Conservation (phyloP, 2,888 invertebrate genomes). For the Kuschelorhynchus macadamiae region DNA sequence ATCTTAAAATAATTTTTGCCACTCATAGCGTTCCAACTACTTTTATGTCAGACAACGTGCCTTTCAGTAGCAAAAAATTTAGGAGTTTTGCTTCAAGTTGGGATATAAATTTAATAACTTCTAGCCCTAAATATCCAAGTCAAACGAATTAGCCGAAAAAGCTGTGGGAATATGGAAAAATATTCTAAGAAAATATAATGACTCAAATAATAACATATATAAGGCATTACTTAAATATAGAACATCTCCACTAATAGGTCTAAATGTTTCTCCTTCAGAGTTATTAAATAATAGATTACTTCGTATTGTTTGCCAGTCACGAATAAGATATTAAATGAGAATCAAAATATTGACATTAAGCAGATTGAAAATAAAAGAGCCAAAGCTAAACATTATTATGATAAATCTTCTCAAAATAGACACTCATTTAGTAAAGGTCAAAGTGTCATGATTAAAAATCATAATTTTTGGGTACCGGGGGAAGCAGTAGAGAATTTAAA, state of each 20-base stretch:
- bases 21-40: slow-evolving; percentile 42
- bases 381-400: too few relatives aligned
- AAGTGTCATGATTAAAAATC: too few relatives aligned
- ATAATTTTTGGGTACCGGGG: too few relatives aligned
- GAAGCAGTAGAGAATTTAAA: too few relatives aligned
- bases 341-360: background rate
- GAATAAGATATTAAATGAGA: slow-evolving; percentile 5
- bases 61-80: slow-evolving; percentile 50
- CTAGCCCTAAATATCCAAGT: slow-evolving; percentile 51
- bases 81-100: slow-evolving; percentile 48
- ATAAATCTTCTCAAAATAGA: too few relatives aligned
- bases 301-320: slow-evolving; percentile 25
- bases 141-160: slow-evolving; percentile 49
- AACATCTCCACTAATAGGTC: slow-evolving; percentile 33
- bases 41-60: slow-evolving; percentile 51
- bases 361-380: too few relatives aligned
- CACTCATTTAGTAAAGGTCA: too few relatives aligned
- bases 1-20: slow-evolving; percentile 12
- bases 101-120: slow-evolving; percentile 46
- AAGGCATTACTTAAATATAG: slow-evolving; percentile 39
- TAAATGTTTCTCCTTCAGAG: slow-evolving; percentile 41
- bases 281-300: slow-evolving; percentile 28
- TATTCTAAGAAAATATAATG: slow-evolving; percentile 34
- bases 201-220: slow-evolving; percentile 28
- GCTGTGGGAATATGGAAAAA: slow-evolving; percentile 50